Evolutionary conservation across 2,113 vertebrate genomes (phyloP), one percentile per base, ranked within the genome.

Genomic region (Oenanthe melanoleuca): DNA sequence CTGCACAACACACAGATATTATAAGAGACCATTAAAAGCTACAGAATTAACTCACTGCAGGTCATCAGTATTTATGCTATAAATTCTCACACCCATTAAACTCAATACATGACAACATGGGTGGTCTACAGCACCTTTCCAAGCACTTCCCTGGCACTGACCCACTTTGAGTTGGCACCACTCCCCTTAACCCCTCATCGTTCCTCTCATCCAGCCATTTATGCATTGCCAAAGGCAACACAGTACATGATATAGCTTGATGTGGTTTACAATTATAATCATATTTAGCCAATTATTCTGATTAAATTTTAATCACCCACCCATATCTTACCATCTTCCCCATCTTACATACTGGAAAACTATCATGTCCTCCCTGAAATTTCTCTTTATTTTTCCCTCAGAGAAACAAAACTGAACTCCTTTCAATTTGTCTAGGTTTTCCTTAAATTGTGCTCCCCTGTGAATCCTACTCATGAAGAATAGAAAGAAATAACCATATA

Each of bases 191-290:
- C 47, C 70, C 84, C 63, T 94, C 88, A 84, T 45, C 1, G 0
- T 73, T 77, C 64, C 74, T 63, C 79, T 88, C 63, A 86, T 82
- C 57, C 93, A 96, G 69, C 57, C 5, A 0, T 59, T 80, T 66
- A 40, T 2, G 3, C 26, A 13, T 23, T 77, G 92, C 91, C 95
- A 96, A 97, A 94, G 84, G 53, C 94, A 96, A 95, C 44, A 89
- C 14, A 75, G 84, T 34, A 56, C 65, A 93, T 42, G 78, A 93
- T 63, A 37, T 1, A 70, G 63, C 34, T 82, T 83, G 57, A 74
- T 66, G n/a, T 28, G 59, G 47, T 57, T 73, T 74, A 55, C 28
- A 59, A 38, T 59, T 80, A 56, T 12, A 61, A 65, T 25, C 90
- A 40, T n/a, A 53, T 59, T 79, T 37, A 87, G 23, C 47, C 78